These are phyloP conservation scores for Phyto melanocephala DNA, from an alignment of 2,888 invertebrate genomes.

Conservation along the genomic window DNA sequence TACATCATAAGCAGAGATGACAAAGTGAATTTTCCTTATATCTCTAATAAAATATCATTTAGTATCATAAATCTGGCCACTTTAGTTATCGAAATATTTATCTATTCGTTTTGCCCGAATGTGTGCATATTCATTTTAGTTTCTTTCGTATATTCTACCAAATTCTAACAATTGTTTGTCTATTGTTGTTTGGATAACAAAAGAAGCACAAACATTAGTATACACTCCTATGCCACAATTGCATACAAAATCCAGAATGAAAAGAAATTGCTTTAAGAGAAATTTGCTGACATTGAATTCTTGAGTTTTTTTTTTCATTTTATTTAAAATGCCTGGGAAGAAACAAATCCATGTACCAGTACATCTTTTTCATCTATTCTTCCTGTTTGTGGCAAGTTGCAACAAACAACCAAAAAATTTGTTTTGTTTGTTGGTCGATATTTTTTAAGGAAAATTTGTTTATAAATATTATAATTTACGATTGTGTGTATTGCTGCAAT, in stretches of 20 bases:
- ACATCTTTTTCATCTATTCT: slow-evolving; percentile 36
- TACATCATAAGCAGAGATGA: too few species aligned
- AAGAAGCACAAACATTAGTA: slow-evolving; percentile 10
- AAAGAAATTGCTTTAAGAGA: slow-evolving; percentile 59
- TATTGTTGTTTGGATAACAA: slow-evolving; percentile 51
- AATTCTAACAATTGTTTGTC: slow-evolving; percentile 56
- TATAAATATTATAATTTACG: slow-evolving; percentile 64
- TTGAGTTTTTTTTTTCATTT: slow-evolving; percentile 39
- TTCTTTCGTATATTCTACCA: slow-evolving; percentile 1
- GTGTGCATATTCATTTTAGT: not conserved
- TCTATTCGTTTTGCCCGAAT: not conserved
- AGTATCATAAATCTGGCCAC: slow-evolving; percentile 38
- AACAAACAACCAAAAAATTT: not conserved
- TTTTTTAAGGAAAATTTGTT: slow-evolving; percentile 48
- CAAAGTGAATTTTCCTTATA: too few species aligned
- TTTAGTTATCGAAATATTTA: slow-evolving; percentile 5
- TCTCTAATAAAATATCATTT: too few species aligned
- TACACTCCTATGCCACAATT: not conserved
- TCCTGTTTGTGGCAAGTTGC: slow-evolving; percentile 29
- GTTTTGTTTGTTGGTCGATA: not conserved
- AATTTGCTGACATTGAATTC: slow-evolving; percentile 64
- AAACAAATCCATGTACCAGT: slow-evolving; percentile 34
- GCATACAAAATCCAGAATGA: not conserved
- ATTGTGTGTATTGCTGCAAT: slow-evolving; percentile 38
- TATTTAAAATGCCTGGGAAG: slow-evolving; percentile 18